Evolutionary conservation across 2,888 invertebrate species (phyloP).

Genomic region (Athalia rosae): DNA sequence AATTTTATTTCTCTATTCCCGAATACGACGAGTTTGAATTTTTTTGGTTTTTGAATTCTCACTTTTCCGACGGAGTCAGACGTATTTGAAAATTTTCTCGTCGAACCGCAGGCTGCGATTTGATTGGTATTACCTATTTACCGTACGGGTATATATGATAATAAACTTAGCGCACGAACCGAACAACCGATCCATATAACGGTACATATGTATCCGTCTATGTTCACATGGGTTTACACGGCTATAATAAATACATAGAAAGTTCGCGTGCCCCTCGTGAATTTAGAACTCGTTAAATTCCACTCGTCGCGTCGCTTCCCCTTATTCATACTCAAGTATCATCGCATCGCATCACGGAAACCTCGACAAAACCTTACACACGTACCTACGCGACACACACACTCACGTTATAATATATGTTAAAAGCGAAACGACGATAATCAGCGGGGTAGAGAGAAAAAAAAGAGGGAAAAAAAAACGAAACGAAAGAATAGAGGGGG

Average conservation of each 20-base stretch:
- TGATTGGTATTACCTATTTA: no score
- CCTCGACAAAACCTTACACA: slow-evolving; percentile 18
- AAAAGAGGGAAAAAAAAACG: not conserved
- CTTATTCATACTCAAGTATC: not conserved
- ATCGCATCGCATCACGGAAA: slow-evolving; percentile 5
- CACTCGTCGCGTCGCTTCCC: slow-evolving; percentile 55
- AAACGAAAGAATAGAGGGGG: not conserved
- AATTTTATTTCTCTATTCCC: no score
- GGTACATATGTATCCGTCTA: not conserved
- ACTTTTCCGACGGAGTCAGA: no score
- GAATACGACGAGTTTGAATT: no score
- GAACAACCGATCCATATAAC: no score
- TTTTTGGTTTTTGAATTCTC: no score
- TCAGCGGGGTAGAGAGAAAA: not conserved
- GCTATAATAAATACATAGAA: not conserved
- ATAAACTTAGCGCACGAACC: no score
- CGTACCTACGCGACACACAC: no score
- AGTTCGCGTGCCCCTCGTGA: slow-evolving; percentile 49
- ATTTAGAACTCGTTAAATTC: slow-evolving; percentile 68
- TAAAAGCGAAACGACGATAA: not conserved
- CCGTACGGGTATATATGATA: no score
- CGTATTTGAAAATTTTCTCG: no score
- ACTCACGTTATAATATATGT: not conserved
- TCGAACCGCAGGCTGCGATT: no score
- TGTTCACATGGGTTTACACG: not conserved